These are phyloP conservation scores for Chaetophractus vellerosus DNA, from an alignment of 2,797 vertebrate genomes.

Conservation along the genomic window DNA sequence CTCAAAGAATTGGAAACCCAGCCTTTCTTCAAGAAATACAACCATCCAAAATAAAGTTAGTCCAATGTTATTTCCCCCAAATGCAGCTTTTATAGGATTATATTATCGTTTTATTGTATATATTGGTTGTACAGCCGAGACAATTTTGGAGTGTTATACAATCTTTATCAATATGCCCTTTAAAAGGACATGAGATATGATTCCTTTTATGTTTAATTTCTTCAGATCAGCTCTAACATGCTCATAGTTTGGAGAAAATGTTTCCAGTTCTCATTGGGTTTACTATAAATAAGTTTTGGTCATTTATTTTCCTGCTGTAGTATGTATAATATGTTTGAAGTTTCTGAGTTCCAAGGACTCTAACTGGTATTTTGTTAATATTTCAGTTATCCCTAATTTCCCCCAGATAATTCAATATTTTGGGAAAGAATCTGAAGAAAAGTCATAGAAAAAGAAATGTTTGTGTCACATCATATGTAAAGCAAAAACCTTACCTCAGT, in stretches of 20 bases:
- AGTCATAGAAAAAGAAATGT: conserved; percentile 27
- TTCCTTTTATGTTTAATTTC: conserved; percentile 54
- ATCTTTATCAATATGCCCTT: neutral
- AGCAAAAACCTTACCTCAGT: conserved; percentile 47
- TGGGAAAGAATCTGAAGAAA: conserved; percentile 16
- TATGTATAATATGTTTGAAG: neutral
- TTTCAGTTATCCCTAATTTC: neutral
- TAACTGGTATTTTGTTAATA: neutral
- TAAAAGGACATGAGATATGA: conserved; percentile 38
- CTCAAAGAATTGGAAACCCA: neutral
- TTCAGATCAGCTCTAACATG: neutral
- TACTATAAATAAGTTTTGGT: neutral
- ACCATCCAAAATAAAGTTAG: neutral
- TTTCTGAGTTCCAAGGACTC: neutral
- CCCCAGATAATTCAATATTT: conserved; percentile 11
- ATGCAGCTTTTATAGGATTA: neutral
- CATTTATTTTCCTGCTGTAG: neutral
- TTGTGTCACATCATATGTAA: neutral
- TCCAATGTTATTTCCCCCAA: neutral
- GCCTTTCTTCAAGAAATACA: neutral
- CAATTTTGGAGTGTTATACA: neutral
- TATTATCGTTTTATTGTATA: neutral
- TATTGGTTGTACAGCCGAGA: neutral
- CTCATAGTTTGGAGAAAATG: neutral
- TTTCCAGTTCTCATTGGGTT: neutral